Conservation (phyloP, 2,113 vertebrate genomes). For the Oreochromis spilurus region DNA sequence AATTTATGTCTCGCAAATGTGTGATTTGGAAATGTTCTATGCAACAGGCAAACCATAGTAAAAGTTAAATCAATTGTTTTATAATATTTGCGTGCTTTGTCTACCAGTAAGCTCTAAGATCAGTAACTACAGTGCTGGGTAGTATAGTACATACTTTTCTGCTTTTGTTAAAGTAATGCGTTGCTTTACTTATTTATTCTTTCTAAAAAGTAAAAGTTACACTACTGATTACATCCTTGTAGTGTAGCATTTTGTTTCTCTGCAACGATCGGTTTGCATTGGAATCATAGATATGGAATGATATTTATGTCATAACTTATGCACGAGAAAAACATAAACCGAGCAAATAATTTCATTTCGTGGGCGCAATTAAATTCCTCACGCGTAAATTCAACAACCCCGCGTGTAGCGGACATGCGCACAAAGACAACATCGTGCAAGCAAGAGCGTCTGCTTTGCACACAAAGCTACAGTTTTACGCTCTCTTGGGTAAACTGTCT, state of each 20-base stretch:
- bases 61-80: not conserved
- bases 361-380: not conserved
- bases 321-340: not conserved
- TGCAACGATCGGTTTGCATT: not conserved
- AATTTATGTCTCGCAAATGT: not conserved
- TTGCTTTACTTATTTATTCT: not conserved
- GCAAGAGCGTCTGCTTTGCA: not conserved
- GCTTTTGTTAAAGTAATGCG: not conserved
- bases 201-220: not conserved
- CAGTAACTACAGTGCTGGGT: not conserved
- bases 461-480: not conserved
- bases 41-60: not conserved
- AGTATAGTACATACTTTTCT: not conserved
- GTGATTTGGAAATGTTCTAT: not conserved
- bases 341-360: rapidly evolving
- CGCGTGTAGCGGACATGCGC: rapidly evolving
- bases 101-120: not conserved
- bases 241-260: not conserved
- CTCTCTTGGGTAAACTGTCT: not conserved
- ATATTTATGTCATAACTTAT: not conserved
- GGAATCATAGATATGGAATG: not conserved
- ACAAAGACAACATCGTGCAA: rapidly evolving
- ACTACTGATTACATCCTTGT: not conserved
- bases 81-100: not conserved
- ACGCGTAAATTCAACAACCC: not conserved